These are phyloP conservation scores for Brachionus angularis DNA, from an alignment of 1,140 invertebrate genomes.

Conservation along the genomic window DNA sequence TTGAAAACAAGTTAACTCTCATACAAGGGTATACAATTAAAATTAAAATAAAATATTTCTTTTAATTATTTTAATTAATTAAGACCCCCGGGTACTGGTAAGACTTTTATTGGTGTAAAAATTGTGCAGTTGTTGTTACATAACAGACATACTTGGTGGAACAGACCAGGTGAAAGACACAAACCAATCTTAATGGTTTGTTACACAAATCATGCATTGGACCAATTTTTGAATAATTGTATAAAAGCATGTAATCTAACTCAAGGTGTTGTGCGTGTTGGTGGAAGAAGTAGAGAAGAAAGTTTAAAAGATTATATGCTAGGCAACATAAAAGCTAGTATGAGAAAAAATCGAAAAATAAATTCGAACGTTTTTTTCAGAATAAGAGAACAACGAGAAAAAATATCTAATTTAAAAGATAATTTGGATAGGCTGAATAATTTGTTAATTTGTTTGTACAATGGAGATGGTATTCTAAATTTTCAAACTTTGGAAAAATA, in stretches of 20 bases:
- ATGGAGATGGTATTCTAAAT: not conserved
- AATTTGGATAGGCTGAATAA: not conserved
- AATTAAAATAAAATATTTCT: no score
- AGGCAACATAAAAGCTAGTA: not conserved
- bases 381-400: not conserved
- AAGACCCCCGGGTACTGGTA: slow-evolving; percentile 71
- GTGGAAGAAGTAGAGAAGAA: not conserved
- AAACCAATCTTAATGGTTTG: slow-evolving; percentile 68
- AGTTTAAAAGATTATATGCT: not conserved
- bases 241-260: slow-evolving; percentile 46
- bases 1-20: slow-evolving; percentile 62
- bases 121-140: slow-evolving; percentile 62
- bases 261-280: slow-evolving; percentile 4
- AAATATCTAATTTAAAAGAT: not conserved
- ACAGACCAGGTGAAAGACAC: not conserved
- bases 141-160: slow-evolving; percentile 48
- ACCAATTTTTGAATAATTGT: slow-evolving; percentile 60
- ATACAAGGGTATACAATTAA: slow-evolving; percentile 71
- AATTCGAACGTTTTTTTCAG: not conserved
- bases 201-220: slow-evolving; percentile 75
- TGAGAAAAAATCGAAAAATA: not conserved
- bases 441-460: not conserved
- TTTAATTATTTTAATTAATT: slow-evolving; percentile 64
- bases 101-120: slow-evolving; percentile 70
- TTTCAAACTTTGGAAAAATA: not conserved